Conservation (phyloP, 2,888 invertebrate genomes). For the Cabera pusaria region DNA sequence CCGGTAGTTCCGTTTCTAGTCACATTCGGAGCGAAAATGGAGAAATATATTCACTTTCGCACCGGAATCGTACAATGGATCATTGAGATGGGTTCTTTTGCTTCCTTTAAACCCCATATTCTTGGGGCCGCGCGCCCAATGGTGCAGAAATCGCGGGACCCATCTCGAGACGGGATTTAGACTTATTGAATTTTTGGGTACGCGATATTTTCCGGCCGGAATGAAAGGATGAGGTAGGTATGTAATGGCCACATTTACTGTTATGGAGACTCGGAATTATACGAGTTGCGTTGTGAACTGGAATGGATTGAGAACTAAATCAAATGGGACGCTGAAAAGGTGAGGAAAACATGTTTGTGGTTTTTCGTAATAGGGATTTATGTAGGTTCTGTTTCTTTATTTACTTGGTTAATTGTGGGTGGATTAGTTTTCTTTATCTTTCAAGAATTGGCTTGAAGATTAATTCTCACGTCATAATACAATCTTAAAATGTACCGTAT, state of each 20-base stretch:
- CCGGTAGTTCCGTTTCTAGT: slow-evolving; percentile 19
- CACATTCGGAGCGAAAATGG: slow-evolving; percentile 24
- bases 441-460: no score
- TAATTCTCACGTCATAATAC: no score
- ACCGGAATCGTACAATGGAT: slow-evolving; percentile 55
- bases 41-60: slow-evolving; percentile 60
- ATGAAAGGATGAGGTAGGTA: slow-evolving; percentile 42
- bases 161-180: slow-evolving; percentile 49
- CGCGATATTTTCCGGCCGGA: slow-evolving; percentile 46
- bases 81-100: slow-evolving; percentile 43
- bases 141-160: slow-evolving; percentile 52
- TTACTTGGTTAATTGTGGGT: no score
- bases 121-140: slow-evolving; percentile 48
- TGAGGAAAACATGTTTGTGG: not conserved
- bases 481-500: no score
- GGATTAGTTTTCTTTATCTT: no score
- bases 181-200: slow-evolving; percentile 53
- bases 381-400: no score
- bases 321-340: slow-evolving; percentile 8
- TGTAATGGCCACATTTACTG: slow-evolving; percentile 41
- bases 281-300: slow-evolving; percentile 11
- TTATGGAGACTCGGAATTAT: slow-evolving; percentile 22
- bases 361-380: no score
- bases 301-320: slow-evolving; percentile 17
- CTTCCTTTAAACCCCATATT: slow-evolving; percentile 42